Evolutionary conservation across 1,140 invertebrate species (phyloP), one percentile per base, ranked within the genome.

Genomic region (Heliothis subflexa): DNA sequence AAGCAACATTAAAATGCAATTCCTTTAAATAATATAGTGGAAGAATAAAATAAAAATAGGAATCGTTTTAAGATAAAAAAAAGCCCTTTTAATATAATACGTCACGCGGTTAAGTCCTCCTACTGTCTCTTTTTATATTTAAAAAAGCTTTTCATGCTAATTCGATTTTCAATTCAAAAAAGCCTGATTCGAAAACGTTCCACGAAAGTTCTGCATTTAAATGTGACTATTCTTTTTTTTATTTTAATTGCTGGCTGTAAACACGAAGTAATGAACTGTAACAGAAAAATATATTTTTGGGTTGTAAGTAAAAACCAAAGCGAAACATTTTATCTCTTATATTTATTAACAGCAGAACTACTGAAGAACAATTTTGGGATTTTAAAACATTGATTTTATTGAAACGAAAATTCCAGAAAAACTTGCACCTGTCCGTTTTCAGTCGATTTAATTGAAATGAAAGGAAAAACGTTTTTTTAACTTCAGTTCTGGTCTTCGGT

Each of bases 91-190:
- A 33, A 33, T 33, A 62, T 40, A 16, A 62, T 62, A 40, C 59
- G n/a, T n/a, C 2, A 16, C 14, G 2, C 33, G 33, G 55, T 57
- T 25, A 57, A 57, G 12, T 57, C 18, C 55, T 57, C 21, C 25
- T 25, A 25, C 16, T 33, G 13, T 28, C 62, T 64, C 14, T 64
- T 64, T 40, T 47, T 47, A 21, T 21, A 47, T 45, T 66, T 66
- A 49, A 66, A 25, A 18, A 66, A 50, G 1, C 18, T 28, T 68
- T 68, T 40, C 18, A 14, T 50, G 49, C 64, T 7, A 50, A 68
- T 68, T 18, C 64, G 61, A 18, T 64, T 64, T 64, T 64, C 40
- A 64, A 47, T 64, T 64, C 64, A 50, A 68, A 50, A 68, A 68
- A 68, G 16, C 47, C 64, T 25, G 12, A 14, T 50, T 25, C 40